phyloP scores from a whole-genome alignment of 2,797 vertebrate species.

The Coilia nasus region DNA sequence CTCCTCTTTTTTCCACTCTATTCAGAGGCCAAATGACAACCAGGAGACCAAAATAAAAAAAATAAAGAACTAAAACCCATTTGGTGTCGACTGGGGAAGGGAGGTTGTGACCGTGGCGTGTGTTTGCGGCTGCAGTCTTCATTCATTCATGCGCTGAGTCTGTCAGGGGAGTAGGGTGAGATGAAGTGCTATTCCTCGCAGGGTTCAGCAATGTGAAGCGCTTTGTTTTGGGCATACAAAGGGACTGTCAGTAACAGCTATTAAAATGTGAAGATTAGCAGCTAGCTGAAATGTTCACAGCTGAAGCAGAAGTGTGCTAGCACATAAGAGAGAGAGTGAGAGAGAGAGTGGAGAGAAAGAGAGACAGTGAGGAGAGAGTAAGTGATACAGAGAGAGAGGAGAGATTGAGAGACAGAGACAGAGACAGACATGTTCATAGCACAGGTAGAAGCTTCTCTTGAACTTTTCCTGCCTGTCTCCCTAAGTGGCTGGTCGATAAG shows the following conservation, averaged over 20 bases:
- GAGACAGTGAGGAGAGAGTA: too few relatives aligned
- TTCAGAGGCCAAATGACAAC: not conserved
- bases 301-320: constrained; percentile 3
- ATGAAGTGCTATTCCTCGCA: not conserved
- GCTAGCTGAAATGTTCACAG: not conserved
- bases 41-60: not conserved
- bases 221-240: not conserved
- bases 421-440: not conserved
- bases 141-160: not conserved
- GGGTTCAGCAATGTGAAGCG: not conserved
- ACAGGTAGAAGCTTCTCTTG: not conserved
- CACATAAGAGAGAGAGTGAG: not conserved
- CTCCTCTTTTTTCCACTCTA: not conserved
- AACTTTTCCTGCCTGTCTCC: not conserved
- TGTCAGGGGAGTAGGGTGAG: not conserved
- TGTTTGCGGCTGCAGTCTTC: not conserved
- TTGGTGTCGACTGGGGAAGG: not conserved
- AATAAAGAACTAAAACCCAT: not conserved
- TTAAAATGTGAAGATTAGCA: not conserved
- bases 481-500: not conserved
- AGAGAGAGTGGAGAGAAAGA: not conserved
- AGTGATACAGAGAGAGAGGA: not conserved
- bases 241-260: constrained; percentile 17
- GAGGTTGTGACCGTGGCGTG: constrained; percentile 5
- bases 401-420: not conserved